Percentiles rank a stretch among this genome's conserved stretches.
phyloP scores from a whole-genome alignment of 2,113 vertebrate genomes.

The Tragelaphus imberbis region DNA sequence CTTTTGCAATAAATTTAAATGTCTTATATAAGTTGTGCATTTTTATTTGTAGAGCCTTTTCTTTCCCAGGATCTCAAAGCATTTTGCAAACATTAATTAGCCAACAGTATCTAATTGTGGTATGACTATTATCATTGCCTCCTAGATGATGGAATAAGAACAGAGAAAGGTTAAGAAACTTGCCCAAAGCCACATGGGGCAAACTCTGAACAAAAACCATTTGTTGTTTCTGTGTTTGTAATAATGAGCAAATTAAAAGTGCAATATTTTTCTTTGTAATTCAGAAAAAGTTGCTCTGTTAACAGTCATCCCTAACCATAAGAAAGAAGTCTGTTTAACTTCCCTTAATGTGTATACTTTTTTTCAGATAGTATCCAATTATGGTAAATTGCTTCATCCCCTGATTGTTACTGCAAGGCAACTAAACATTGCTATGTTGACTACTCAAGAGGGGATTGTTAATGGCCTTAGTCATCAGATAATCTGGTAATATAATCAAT shows the following conservation, averaged over 20 bases:
- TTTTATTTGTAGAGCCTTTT: conserved; percentile 10
- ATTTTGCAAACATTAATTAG: conserved; percentile 45
- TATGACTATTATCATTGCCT: not conserved
- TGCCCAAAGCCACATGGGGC: not conserved
- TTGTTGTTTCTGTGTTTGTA: conserved; percentile 67
- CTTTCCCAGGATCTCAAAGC: conserved; percentile 38
- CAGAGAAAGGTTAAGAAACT: conserved; percentile 46
- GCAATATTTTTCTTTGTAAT: conserved; percentile 72
- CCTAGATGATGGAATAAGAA: conserved; percentile 32
- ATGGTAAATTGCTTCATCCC: conserved; percentile 82
- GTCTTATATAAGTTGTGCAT: not conserved
- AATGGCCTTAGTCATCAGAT: conserved; percentile 83
- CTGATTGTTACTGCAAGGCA: conserved; percentile 86
- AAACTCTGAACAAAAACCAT: conserved; percentile 19
- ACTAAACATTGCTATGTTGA: conserved; percentile 81
- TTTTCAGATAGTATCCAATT: conserved; percentile 82
- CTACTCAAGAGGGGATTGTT: conserved; percentile 82
- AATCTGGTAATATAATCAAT: conserved; percentile 80
- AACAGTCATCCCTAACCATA: conserved; percentile 69
- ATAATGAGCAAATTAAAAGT: conserved; percentile 69
- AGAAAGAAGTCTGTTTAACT: conserved; percentile 79
- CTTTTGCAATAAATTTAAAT: not conserved
- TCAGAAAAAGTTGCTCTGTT: conserved; percentile 61
- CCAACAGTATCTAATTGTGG: not conserved
- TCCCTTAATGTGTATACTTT: conserved; percentile 77